phyloP scores from a whole-genome alignment of 2,113 vertebrate species.

The Heterotilapia buettikoferi region DNA sequence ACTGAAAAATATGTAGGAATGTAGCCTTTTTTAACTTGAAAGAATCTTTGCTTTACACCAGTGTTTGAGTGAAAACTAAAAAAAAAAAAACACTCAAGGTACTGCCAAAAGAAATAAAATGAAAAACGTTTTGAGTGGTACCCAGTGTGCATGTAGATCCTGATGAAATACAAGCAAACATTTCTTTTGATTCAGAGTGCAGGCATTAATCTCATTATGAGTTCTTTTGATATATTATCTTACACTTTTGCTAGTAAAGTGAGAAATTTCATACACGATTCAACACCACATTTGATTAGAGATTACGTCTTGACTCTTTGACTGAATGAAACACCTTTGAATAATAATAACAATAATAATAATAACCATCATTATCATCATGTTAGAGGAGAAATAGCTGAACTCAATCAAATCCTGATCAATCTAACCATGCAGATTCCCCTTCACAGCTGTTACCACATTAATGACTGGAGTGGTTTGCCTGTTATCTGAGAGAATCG shows the following conservation, averaged over 20 bases:
- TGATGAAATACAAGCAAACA: background rate
- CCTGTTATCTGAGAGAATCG: background rate
- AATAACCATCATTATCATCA: background rate
- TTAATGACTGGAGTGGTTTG: background rate
- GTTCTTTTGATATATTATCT: background rate
- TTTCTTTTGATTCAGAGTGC: background rate
- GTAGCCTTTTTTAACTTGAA: background rate
- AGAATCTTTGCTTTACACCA: background rate
- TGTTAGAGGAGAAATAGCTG: background rate
- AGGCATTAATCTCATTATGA: background rate
- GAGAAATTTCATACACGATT: background rate
- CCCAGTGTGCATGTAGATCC: background rate
- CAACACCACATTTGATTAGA: background rate
- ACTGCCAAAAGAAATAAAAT: background rate
- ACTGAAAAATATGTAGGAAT: background rate
- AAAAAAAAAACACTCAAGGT: background rate
- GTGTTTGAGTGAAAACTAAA: background rate
- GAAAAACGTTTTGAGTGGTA: background rate
- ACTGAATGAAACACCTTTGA: background rate
- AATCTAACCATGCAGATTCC: background rate
- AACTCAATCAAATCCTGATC: background rate
- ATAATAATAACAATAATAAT: background rate
- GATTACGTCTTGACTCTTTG: background rate
- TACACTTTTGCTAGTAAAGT: background rate
- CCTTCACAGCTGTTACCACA: background rate